phyloP scores from a whole-genome alignment of 2,113 vertebrate species.

The Thymallus thymallus region DNA sequence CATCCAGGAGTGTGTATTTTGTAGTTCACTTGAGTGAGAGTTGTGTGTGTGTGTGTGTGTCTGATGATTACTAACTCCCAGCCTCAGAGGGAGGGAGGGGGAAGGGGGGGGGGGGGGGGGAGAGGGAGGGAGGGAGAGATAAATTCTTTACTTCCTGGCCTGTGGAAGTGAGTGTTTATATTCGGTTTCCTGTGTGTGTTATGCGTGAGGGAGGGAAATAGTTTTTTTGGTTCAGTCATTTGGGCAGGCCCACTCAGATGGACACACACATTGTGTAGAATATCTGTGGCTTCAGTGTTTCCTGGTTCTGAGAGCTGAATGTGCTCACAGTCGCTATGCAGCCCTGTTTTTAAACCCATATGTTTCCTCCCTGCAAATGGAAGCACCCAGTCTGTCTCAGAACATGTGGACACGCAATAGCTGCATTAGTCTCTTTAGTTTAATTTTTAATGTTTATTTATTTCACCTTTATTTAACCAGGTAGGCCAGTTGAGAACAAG shows the following conservation, averaged over 20 bases:
- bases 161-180: conserved; percentile 69
- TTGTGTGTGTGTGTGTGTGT: conserved; percentile 11
- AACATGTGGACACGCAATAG: conserved; percentile 1
- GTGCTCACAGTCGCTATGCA: conserved; percentile 20
- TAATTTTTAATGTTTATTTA: too few relatives aligned
- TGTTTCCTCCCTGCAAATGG: conserved; percentile 22
- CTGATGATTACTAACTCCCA: background rate
- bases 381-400: conserved; percentile 5
- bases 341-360: conserved; percentile 31
- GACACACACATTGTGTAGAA: conserved; percentile 38
- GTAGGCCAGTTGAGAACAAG: too few relatives aligned
- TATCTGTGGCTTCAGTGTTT: conserved; percentile 52
- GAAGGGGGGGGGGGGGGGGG: too few relatives aligned
- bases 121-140: too few relatives aligned
- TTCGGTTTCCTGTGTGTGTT: background rate
- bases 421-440: too few relatives aligned
- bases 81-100: too few relatives aligned
- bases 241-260: conserved; percentile 19
- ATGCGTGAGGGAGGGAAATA: background rate
- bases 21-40: background rate
- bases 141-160: conserved; percentile 61
- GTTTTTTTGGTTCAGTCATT: background rate
- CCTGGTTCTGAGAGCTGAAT: conserved; percentile 49
- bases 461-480: too few relatives aligned
- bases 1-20: conserved; percentile 11